Percentiles rank a stretch among this genome's conserved stretches.
These are phyloP conservation scores for Capitella teleta DNA, from an alignment of 1,140 invertebrate genomes.

Conservation along the genomic window DNA sequence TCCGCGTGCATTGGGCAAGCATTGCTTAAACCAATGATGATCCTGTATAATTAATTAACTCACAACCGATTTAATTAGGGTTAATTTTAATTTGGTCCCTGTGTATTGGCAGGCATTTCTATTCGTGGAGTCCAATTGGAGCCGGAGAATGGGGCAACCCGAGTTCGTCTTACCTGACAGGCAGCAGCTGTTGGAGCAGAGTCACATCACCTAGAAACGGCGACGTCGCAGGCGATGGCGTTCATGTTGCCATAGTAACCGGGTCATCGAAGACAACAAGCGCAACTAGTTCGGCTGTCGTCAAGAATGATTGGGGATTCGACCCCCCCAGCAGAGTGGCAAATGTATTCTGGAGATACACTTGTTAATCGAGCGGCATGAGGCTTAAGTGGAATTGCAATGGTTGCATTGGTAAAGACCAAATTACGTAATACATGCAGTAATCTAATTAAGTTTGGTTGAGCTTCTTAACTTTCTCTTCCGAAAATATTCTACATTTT, in stretches of 20 bases:
- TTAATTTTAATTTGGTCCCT: not conserved
- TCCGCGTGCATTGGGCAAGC: no score
- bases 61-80: not conserved
- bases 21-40: no score
- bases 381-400: no score
- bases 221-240: not conserved
- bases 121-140: not conserved
- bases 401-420: no score
- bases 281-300: not conserved
- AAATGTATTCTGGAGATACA: no score
- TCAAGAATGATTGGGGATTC: constrained; percentile 2
- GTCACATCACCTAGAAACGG: not conserved
- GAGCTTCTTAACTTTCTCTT: no score
- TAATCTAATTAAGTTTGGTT: no score
- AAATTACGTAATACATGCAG: no score
- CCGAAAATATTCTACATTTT: no score
- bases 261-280: not conserved
- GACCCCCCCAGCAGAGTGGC: no score
- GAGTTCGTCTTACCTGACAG: not conserved
- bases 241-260: not conserved
- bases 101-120: not conserved
- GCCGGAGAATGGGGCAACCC: not conserved
- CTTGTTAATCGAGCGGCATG: no score
- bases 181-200: not conserved
- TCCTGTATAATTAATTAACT: not conserved